phyloP scores from a whole-genome alignment of 2,888 invertebrate genomes.

The Zaprionus bogoriensis region DNA sequence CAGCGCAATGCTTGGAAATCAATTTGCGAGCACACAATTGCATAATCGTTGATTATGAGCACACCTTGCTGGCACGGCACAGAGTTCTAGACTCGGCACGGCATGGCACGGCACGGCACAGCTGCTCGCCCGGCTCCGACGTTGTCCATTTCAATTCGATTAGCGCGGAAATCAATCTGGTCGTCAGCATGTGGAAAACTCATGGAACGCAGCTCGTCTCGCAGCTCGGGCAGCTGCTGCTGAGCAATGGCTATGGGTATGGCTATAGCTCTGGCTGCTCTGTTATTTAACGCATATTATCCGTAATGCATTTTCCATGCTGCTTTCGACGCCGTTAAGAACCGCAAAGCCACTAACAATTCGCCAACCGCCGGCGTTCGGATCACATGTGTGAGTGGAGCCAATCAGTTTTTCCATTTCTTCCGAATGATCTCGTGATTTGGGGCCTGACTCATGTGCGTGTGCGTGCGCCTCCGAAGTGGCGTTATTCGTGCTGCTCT shows the following conservation, averaged over 20 bases:
- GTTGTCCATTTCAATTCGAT: constrained; percentile 69
- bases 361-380: constrained; percentile 32
- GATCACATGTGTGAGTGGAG: constrained; percentile 43
- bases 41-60: constrained; percentile 66
- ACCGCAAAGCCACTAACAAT: constrained; percentile 69
- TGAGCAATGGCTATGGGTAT: not conserved
- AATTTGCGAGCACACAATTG: constrained; percentile 66
- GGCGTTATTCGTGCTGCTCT: constrained; percentile 58
- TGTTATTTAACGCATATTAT: constrained; percentile 74
- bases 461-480: constrained; percentile 53
- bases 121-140: constrained; percentile 31
- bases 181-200: constrained; percentile 47
- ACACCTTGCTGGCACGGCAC: not conserved
- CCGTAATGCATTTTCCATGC: constrained; percentile 71
- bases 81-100: constrained; percentile 14
- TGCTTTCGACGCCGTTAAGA: constrained; percentile 51
- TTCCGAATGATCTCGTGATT: constrained; percentile 36
- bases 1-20: constrained; percentile 66
- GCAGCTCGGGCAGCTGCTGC: constrained; percentile 13
- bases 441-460: constrained; percentile 35
- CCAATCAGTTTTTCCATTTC: constrained; percentile 51
- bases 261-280: constrained; percentile 20
- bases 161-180: constrained; percentile 72
- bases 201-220: constrained; percentile 21
- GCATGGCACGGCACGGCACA: constrained; percentile 53